Percentiles rank a stretch among this genome's conserved stretches.
Evolutionary conservation across 1,140 invertebrate genomes (phyloP).

Genomic region (Nymphalis io): DNA sequence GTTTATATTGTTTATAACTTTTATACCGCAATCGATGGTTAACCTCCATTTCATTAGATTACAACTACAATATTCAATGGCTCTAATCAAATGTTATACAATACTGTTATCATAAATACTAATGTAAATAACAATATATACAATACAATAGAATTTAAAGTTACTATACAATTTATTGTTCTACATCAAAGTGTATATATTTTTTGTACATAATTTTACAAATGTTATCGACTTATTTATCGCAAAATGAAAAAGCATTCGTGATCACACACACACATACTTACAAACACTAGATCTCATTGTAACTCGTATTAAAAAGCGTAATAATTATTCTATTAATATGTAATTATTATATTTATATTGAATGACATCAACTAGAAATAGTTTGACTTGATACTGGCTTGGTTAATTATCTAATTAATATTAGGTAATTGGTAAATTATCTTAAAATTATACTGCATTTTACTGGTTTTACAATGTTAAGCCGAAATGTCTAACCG

Average conservation of each 20-base stretch:
- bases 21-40: conserved; percentile 13
- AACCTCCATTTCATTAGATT: conserved; percentile 10
- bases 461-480: conserved; percentile 1
- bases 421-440: not conserved
- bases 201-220: no score
- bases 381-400: no score
- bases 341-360: no score
- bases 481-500: conserved; percentile 5
- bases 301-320: no score
- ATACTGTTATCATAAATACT: conserved; percentile 2
- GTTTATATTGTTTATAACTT: not conserved
- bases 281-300: no score
- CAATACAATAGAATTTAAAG: conserved; percentile 3
- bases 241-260: no score
- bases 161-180: not conserved
- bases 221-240: no score
- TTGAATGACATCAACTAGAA: no score
- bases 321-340: no score
- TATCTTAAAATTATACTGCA: not conserved
- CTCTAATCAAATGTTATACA: not conserved
- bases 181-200: no score
- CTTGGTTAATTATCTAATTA: no score
- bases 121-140: not conserved
- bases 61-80: conserved; percentile 1
- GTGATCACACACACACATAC: no score